A percentile compares a stretch with the other conserved stretches of the same genome.
These are phyloP conservation scores for Solea senegalensis DNA, from an alignment of 2,113 vertebrate genomes.

Conservation along the genomic window DNA sequence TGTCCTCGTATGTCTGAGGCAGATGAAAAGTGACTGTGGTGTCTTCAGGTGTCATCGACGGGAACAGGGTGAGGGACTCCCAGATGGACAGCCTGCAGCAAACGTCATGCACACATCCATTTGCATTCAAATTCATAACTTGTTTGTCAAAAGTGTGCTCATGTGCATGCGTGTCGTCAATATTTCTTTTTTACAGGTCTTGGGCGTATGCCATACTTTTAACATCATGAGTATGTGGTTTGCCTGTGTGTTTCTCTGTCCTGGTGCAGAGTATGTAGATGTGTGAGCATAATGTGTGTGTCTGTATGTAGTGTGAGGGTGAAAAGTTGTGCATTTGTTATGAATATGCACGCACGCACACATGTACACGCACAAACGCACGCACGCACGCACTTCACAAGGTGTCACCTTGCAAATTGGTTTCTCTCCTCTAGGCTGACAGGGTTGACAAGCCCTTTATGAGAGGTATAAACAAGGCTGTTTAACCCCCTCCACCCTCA, in stretches of 20 bases:
- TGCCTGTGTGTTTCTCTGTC: neutral
- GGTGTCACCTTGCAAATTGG: slow-evolving; percentile 74
- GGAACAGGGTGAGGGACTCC: slow-evolving; percentile 66
- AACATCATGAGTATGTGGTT: neutral
- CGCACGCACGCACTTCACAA: slow-evolving; percentile 40
- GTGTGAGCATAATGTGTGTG: neutral
- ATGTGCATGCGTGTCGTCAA: neutral
- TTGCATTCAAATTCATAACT: slow-evolving; percentile 70
- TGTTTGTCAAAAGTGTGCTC: slow-evolving; percentile 48
- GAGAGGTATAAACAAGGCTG: slow-evolving; percentile 71
- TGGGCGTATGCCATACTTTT: neutral
- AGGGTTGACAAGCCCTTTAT: slow-evolving; percentile 77
- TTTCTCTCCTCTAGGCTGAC: slow-evolving; percentile 72
- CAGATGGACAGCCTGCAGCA: slow-evolving; percentile 71
- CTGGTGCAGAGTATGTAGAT: neutral
- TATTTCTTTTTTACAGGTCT: neutral
- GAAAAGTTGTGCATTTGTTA: slow-evolving; percentile 36
- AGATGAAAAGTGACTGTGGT: slow-evolving; percentile 70
- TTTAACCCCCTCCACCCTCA: slow-evolving; percentile 2
- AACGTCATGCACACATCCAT: slow-evolving; percentile 59
- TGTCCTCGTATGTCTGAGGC: slow-evolving; percentile 53
- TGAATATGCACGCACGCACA: neutral
- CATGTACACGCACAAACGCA: neutral
- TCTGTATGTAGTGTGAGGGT: slow-evolving; percentile 27
- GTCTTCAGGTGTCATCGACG: slow-evolving; percentile 64